Base-by-base conservation (phyloP, 1,140 invertebrate species). In the Eurosta solidaginis region DNA sequence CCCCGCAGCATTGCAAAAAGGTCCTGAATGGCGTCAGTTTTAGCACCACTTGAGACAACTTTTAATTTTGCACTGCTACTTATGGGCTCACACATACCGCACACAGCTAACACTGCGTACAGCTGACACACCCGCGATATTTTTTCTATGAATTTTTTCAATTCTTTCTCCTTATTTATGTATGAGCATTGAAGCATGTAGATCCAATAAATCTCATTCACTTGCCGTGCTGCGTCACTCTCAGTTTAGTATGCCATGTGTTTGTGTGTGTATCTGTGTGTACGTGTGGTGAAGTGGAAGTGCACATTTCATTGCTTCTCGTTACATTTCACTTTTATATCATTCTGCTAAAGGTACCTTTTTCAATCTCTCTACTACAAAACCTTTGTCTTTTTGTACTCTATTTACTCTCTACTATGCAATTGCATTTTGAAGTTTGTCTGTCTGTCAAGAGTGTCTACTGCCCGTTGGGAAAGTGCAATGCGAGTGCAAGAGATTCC, bases 131-230 rank as follows among this genome's bases (percentile, higher is more conserved):
- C n/a, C n/a, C n/a, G n/a, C n/a, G n/a, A n/a, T n/a, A n/a, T n/a
- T n/a, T n/a, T n/a, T n/a, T n/a, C n/a, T n/a, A n/a, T n/a, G n/a
- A n/a, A n/a, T n/a, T n/a, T n/a, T n/a, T n/a, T n/a, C n/a, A n/a
- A n/a, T n/a, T n/a, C n/a, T 5, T 10, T 68, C 10, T 22, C 20
- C 14, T 6, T 42, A 10, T 52, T n/a, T 52, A 52, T 10, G 25
- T 14, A 20, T 44, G 44, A n/a, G 25, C 73, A 74, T 20, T 47
- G 42, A 74, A 74, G 73, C 73, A 42, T 74, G 22, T 33, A n/a
- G 20, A 27, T 74, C 73, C 44, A 74, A 74, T 74, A 74, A 74
- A 74, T 74, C 73, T 74, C 44, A 45, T 47, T 47, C 73, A 74
- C 44, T 74, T 74, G 42, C 17, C 12, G 7, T 9, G 44, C 44